These are phyloP conservation scores for Chloroceryle inda DNA, from an alignment of 2,797 vertebrate genomes.

Conservation along the genomic window DNA sequence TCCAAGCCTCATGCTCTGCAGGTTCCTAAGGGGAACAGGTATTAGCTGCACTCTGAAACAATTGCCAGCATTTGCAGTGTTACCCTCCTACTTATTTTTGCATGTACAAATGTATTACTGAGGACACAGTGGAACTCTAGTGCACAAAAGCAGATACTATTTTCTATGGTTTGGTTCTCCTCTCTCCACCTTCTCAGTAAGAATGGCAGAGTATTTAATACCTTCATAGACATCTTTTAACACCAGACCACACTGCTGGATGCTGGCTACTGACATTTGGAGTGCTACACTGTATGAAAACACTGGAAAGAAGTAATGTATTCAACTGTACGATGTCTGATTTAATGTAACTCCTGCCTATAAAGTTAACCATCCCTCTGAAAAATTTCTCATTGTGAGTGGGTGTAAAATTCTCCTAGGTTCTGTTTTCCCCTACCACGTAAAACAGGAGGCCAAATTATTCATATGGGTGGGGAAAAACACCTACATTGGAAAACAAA, in stretches of 20 bases:
- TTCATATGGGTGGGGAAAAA: not conserved
- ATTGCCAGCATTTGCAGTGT: not conserved
- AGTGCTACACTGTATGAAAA: not conserved
- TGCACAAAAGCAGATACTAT: not conserved
- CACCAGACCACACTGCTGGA: not conserved
- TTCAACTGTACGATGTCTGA: fast-evolving
- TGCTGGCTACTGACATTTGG: not conserved
- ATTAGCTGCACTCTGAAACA: not conserved
- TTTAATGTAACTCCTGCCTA: not conserved
- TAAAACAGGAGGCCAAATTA: not conserved
- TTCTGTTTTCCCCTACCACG: not conserved
- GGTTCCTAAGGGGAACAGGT: not conserved
- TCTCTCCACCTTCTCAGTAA: not conserved
- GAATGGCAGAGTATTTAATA: not conserved
- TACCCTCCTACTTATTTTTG: not conserved
- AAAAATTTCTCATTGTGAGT: not conserved
- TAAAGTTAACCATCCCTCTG: not conserved
- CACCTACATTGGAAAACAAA: not conserved
- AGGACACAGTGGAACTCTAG: not conserved
- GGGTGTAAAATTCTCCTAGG: not conserved
- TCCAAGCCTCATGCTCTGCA: not conserved
- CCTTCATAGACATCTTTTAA: not conserved
- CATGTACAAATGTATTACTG: not conserved
- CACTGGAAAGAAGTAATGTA: not conserved
- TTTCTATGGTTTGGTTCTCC: not conserved